Evolutionary conservation across 2,888 invertebrate genomes (phyloP).

Genomic region (Homarus gammarus): DNA sequence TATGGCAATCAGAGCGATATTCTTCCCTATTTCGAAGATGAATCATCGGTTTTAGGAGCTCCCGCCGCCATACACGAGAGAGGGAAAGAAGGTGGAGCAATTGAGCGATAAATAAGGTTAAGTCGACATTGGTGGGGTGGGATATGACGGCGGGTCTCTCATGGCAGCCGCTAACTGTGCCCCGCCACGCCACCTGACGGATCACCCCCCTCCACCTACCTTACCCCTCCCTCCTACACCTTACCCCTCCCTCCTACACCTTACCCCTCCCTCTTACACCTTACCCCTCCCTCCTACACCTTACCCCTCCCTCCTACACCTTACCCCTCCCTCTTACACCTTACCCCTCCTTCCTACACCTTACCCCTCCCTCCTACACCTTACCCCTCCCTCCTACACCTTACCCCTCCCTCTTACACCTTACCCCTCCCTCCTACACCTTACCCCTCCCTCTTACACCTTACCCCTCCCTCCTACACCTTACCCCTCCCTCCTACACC

Average conservation of each 20-base stretch:
- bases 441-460: too few relatives aligned
- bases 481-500: too few relatives aligned
- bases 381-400: too few relatives aligned
- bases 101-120: conserved; percentile 24
- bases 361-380: too few relatives aligned
- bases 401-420: too few relatives aligned
- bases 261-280: neutral
- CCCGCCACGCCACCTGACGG: neutral
- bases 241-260: neutral
- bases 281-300: neutral
- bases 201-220: neutral
- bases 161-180: too few relatives aligned
- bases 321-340: too few relatives aligned
- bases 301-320: too few relatives aligned
- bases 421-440: too few relatives aligned
- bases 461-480: too few relatives aligned
- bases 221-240: too few relatives aligned
- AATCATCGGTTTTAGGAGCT: neutral
- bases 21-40: conserved; percentile 15
- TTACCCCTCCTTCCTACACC: too few relatives aligned
- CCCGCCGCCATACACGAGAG: neutral
- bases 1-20: conserved; percentile 3
- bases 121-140: conserved; percentile 7
- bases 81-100: neutral
- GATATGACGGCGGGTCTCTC: neutral